Conservation (phyloP, 2,797 vertebrate species). For the Coranthus polyacanthus region DNA sequence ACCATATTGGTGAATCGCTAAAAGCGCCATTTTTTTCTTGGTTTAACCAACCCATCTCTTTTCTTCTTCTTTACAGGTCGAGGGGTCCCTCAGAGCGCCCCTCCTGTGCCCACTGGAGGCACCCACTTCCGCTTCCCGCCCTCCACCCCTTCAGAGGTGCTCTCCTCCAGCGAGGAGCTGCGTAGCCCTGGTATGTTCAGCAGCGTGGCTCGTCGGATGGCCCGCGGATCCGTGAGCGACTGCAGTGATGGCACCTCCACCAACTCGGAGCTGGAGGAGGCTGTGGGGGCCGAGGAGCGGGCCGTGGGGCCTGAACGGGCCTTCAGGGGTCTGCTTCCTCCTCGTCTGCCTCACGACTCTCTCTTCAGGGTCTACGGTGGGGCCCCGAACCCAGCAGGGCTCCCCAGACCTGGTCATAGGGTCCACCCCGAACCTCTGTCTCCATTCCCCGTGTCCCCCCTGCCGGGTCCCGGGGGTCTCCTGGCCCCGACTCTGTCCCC, state of each 20-base stretch:
- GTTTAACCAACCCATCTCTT: neutral
- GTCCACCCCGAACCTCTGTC: conserved; percentile 84
- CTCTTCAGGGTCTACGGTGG: conserved; percentile 89
- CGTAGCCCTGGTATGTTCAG: conserved; percentile 88
- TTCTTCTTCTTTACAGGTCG: conserved; percentile 78
- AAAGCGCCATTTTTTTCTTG: too few species aligned
- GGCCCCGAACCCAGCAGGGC: conserved; percentile 76
- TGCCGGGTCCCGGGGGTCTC: conserved; percentile 83
- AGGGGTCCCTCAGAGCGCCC: conserved; percentile 92
- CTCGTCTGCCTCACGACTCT: conserved; percentile 88
- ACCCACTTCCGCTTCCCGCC: conserved; percentile 93
- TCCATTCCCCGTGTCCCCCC: conserved; percentile 88
- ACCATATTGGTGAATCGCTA: too few species aligned
- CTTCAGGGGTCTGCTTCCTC: conserved; percentile 80
- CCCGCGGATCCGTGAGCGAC: conserved; percentile 92
- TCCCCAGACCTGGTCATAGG: conserved; percentile 72
- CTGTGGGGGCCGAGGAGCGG: conserved; percentile 77
- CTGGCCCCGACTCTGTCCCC: conserved; percentile 90
- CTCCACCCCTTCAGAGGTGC: conserved; percentile 90
- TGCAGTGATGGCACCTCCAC: conserved; percentile 93
- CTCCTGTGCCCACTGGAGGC: conserved; percentile 88
- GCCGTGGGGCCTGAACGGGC: conserved; percentile 70
- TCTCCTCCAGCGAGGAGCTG: conserved; percentile 90
- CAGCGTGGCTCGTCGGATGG: conserved; percentile 89
- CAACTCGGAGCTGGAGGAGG: conserved; percentile 93